These are phyloP conservation scores for Phengaris alcon DNA, from an alignment of 2,888 invertebrate genomes.

Conservation along the genomic window DNA sequence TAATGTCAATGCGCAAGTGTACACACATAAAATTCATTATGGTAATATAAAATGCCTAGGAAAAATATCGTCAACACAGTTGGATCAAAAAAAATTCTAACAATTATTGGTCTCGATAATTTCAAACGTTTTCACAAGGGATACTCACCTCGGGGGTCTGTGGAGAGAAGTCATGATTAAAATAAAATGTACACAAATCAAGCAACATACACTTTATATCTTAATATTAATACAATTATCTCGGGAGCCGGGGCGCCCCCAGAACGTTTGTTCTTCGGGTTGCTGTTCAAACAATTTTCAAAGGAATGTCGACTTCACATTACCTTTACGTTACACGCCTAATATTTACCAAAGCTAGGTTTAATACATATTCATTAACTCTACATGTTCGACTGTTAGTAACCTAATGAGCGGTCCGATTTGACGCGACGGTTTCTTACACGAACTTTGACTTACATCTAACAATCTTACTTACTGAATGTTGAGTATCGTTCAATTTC, in stretches of 20 bases:
- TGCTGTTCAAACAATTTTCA: constrained; percentile 57
- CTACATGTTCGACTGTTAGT: constrained; percentile 44
- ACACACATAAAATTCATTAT: constrained; percentile 11
- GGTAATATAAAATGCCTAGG: background rate
- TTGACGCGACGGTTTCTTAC: constrained; percentile 40
- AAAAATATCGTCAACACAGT: constrained; percentile 10
- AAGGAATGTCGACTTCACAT: constrained; percentile 68
- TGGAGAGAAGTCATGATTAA: constrained; percentile 71
- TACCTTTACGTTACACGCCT: constrained; percentile 60
- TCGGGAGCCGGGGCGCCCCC: constrained; percentile 49
- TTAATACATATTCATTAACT: constrained; percentile 52
- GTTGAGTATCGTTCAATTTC: constrained; percentile 37
- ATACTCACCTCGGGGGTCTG: constrained; percentile 72
- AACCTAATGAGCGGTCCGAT: constrained; percentile 43
- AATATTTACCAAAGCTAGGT: constrained; percentile 56
- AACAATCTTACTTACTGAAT: constrained; percentile 40
- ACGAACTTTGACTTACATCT: constrained; percentile 45
- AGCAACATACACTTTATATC: constrained; percentile 79
- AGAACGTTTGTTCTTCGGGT: constrained; percentile 45
- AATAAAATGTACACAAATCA: constrained; percentile 77
- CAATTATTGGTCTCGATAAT: background rate
- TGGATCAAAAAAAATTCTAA: constrained; percentile 22
- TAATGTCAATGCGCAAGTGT: constrained; percentile 5
- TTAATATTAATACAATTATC: constrained; percentile 72
- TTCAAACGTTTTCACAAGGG: constrained; percentile 47